A percentile compares a stretch with the other conserved stretches of the same genome.
phyloP scores from a whole-genome alignment of 2,888 invertebrate species.

The Malthinus seriepunctatus region DNA sequence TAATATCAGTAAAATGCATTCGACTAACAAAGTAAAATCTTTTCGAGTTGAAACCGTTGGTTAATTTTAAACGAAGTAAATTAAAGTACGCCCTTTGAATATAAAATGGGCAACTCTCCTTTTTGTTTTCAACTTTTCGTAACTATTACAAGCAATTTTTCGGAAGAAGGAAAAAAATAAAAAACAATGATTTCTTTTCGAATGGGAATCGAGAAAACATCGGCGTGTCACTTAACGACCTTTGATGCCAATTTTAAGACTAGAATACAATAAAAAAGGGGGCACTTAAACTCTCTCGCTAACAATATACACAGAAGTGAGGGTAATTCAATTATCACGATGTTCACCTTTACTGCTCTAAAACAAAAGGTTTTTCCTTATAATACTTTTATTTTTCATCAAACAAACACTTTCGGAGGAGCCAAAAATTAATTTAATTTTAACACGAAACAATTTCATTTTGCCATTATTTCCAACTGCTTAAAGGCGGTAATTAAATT shows the following conservation, averaged over 20 bases:
- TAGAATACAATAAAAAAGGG: neutral
- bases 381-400: neutral
- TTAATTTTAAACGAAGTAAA: too few species aligned
- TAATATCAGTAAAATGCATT: too few species aligned
- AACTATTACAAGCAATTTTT: too few species aligned
- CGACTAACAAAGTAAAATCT: too few species aligned
- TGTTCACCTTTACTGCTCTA: neutral
- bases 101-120: too few species aligned
- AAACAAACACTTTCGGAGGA: neutral
- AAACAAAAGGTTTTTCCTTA: neutral
- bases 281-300: constrained; percentile 1
- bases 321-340: constrained; percentile 4
- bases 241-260: constrained; percentile 2
- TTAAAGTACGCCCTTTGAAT: too few species aligned
- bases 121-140: too few species aligned
- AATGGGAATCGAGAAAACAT: neutral
- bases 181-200: too few species aligned
- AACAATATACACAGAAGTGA: constrained; percentile 1
- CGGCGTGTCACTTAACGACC: neutral
- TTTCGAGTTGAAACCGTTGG: too few species aligned
- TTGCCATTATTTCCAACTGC: neutral
- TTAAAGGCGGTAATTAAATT: neutral
- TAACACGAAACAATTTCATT: neutral
- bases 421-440: neutral
- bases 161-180: too few species aligned